Evolutionary conservation across 2,888 invertebrate species (phyloP), one percentile per base, ranked within the genome.

Genomic region (Euplagia quadripunctaria): DNA sequence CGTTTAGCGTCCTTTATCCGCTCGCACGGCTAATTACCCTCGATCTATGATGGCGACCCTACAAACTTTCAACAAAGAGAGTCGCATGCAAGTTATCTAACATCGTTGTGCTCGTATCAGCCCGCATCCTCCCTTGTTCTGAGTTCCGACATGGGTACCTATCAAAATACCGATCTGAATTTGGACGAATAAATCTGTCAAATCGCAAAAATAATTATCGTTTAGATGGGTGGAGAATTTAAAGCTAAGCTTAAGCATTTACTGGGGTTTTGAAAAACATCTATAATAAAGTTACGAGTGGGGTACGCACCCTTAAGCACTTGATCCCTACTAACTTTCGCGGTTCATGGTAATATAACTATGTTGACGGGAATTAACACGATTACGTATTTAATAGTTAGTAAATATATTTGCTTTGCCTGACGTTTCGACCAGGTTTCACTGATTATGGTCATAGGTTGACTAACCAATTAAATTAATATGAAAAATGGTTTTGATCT

Each of bases 41-140:
- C 70, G 66, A 20, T 46, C 79, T 74, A 72, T 83, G 78, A 80
- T 77, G 76, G 75, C 79, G 84, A 80, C 85, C 85, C 78, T 55
- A 76, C 74, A 72, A 82, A 81, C 71, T 79, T 78, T 77, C 64
- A 78, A 84, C 83, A 85, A 83, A 83, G 84, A 77, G 81, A 81
- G 81, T 81, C 77, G 76, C 70, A 68, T 72, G 74, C 71, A 68
- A 71, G 79, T 72, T 80, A 80, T 76, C 80, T 78, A 69, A 52
- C 68, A 68, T 67, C 75, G 72, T 67, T 70, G 41, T 71, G 61
- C 69, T 75, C 75, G 73, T 85, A 81, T 85, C 84, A 76, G 74
- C 85, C 82, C 80, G 82, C 79, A 82, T 85, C 74, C 71, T 72
- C 77, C 75, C 74, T 71, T 72, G 75, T 72, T 55, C 55, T 63